Percentiles rank a stretch among this genome's conserved stretches.
These are phyloP conservation scores for Bufo bufo DNA, from an alignment of 2,113 vertebrate genomes.

Conservation along the genomic window DNA sequence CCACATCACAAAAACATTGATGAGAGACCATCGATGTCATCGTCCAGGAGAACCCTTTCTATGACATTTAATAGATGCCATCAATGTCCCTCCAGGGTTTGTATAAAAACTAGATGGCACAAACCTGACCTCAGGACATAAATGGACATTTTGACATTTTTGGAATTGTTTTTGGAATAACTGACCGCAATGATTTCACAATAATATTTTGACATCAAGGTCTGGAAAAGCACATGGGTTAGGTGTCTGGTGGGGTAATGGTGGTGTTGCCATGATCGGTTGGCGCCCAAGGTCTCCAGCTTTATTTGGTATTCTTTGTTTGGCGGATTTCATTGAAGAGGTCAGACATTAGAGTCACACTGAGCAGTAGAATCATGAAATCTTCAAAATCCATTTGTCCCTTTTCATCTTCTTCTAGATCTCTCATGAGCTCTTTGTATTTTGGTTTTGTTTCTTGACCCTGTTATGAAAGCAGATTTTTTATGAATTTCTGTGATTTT, in stretches of 20 bases:
- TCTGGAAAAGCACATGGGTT: not conserved
- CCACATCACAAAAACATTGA: too few relatives aligned
- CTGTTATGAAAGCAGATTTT: conserved; percentile 61
- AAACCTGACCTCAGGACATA: not conserved
- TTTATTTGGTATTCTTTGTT: conserved; percentile 66
- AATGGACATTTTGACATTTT: too few relatives aligned
- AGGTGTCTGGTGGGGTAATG: too few relatives aligned
- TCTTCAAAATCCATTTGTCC: conserved; percentile 76
- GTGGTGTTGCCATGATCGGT: not conserved
- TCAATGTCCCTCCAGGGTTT: not conserved
- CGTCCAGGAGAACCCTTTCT: too few relatives aligned
- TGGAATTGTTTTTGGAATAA: not conserved
- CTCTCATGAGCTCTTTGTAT: conserved; percentile 74
- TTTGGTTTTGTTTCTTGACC: conserved; percentile 76
- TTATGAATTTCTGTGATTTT: not conserved
- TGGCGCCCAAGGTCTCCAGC: not conserved
- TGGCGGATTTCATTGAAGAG: conserved; percentile 70
- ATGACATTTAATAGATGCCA: not conserved
- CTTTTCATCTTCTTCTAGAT: conserved; percentile 70
- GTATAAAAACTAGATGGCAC: not conserved
- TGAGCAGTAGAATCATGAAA: conserved; percentile 76
- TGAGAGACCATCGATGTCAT: too few relatives aligned
- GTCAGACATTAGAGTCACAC: conserved; percentile 73
- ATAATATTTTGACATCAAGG: not conserved
- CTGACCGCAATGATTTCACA: not conserved